Conservation (phyloP, 2,113 vertebrate genomes). For the Lipophrys pholis region DNA sequence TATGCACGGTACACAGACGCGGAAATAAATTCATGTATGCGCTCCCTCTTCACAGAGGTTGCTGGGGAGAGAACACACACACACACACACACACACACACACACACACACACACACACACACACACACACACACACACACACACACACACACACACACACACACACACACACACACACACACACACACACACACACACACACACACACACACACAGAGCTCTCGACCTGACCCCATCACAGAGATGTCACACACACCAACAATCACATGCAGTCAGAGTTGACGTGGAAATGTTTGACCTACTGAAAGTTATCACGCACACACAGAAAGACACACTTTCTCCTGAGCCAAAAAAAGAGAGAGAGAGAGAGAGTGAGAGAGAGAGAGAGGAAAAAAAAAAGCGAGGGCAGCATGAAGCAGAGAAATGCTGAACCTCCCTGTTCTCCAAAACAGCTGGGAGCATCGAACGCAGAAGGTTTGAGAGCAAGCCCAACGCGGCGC, state of each 20-base stretch:
- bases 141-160: no score
- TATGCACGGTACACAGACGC: no score
- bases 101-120: no score
- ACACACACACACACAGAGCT: neutral
- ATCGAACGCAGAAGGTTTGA: conserved; percentile 54
- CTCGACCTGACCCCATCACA: conserved; percentile 33
- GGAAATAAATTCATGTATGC: no score
- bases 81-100: no score
- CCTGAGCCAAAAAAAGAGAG: no score
- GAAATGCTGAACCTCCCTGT: conserved; percentile 69
- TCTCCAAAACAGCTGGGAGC: conserved; percentile 70
- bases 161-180: no score
- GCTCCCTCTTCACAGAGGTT: no score
- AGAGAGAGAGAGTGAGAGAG: no score
- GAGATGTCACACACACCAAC: conserved; percentile 35
- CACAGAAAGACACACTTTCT: conserved; percentile 19
- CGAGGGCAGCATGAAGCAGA: conserved; percentile 38
- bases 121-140: no score
- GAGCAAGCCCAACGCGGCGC: conserved; percentile 31
- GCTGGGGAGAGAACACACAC: no score
- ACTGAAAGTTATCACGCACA: conserved; percentile 34
- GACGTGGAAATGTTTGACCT: conserved; percentile 50
- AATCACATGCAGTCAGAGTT: conserved; percentile 25
- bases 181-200: neutral
- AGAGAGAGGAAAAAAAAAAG: conserved; percentile 2